Evolutionary conservation across 2,888 invertebrate species (phyloP).

Genomic region (Bursaphelenchus okinawaensis): DNA sequence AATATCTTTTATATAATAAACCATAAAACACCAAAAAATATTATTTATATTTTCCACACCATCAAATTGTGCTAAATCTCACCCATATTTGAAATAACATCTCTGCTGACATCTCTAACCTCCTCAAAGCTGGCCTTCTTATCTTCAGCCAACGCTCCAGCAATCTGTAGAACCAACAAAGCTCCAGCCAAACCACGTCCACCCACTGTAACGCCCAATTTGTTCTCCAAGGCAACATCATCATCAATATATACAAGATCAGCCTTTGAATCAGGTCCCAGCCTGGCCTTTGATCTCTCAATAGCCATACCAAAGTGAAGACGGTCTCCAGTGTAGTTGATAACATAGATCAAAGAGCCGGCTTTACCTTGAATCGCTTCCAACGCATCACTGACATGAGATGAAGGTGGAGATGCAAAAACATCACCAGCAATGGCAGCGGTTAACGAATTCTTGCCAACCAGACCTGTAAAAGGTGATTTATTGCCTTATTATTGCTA

Average conservation of each 20-base stretch:
- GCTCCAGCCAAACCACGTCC: conserved; percentile 66
- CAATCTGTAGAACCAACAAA: conserved; percentile 66
- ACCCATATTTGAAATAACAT: conserved; percentile 57
- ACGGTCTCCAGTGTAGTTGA: conserved; percentile 73
- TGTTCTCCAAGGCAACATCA: conserved; percentile 66
- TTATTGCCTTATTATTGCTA: too few species aligned
- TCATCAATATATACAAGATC: conserved; percentile 66
- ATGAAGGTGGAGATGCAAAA: conserved; percentile 73
- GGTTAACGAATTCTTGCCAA: conserved; percentile 75
- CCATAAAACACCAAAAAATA: too few species aligned
- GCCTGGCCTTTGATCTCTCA: conserved; percentile 65
- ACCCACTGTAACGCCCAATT: conserved; percentile 41
- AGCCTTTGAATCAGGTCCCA: conserved; percentile 5
- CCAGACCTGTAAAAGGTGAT: conserved; percentile 65
- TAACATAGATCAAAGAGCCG: conserved; percentile 71
- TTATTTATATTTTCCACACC: too few species aligned
- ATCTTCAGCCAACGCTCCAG: conserved; percentile 71
- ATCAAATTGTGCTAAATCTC: too few species aligned
- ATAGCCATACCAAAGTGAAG: conserved; percentile 77
- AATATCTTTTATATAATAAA: too few species aligned
- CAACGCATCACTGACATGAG: conserved; percentile 61
- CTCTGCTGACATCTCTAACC: conserved; percentile 60
- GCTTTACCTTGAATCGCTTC: conserved; percentile 33
- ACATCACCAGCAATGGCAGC: conserved; percentile 72
- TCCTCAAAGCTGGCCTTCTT: conserved; percentile 64